phyloP scores from a whole-genome alignment of 2,797 vertebrate species.

The Acrossocheilus fasciatus region DNA sequence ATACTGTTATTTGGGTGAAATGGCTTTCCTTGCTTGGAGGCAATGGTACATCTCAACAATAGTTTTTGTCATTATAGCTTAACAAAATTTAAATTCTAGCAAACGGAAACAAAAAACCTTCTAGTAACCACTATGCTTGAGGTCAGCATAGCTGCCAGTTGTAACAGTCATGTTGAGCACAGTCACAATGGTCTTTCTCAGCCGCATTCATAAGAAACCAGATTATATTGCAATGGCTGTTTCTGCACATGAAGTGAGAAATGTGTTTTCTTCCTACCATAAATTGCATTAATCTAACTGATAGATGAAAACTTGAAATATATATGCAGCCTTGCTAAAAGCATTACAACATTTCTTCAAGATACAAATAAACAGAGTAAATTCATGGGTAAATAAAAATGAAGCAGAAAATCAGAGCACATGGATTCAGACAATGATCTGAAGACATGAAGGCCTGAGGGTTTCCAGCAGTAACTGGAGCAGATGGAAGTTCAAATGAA shows the following conservation, averaged over 20 bases:
- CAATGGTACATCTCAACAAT: neutral
- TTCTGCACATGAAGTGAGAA: neutral
- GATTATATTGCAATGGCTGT: neutral
- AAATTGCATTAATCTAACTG: neutral
- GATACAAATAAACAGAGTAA: neutral
- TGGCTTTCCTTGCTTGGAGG: neutral
- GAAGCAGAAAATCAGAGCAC: constrained; percentile 2
- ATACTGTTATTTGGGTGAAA: constrained; percentile 24
- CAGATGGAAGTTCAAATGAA: constrained; percentile 48
- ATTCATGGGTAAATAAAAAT: constrained; percentile 23
- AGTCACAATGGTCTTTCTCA: neutral
- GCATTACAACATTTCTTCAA: neutral
- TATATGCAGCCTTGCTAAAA: neutral
- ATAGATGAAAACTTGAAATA: neutral
- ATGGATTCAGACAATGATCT: constrained; percentile 44
- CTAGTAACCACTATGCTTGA: neutral
- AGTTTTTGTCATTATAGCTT: neutral
- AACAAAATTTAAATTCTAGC: neutral
- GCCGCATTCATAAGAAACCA: neutral
- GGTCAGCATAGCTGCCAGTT: neutral
- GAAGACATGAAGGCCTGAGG: constrained; percentile 41
- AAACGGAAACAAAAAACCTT: neutral
- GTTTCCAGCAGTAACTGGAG: constrained; percentile 42
- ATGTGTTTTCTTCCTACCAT: neutral
- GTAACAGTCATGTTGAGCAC: neutral